Evolutionary conservation across 2,888 invertebrate species (phyloP), one percentile per base, ranked within the genome.

Genomic region (Euphydryas editha): DNA sequence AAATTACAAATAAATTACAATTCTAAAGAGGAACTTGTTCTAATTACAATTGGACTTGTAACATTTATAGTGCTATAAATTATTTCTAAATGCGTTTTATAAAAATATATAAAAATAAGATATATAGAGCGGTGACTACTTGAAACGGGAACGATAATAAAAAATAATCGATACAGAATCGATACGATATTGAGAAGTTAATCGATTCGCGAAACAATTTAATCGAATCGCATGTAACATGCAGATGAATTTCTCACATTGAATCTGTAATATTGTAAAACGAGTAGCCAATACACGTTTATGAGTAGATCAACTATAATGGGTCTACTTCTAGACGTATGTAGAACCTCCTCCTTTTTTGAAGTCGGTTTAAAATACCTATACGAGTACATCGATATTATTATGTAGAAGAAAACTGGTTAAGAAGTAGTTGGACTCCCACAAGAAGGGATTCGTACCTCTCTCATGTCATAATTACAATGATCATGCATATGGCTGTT

Each of bases 171-270:
- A 84, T 83, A 75, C 80, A 81, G 77, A 82, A 84, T 85, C 86
- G 87, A 84, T 84, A 80, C 79, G 75, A 79, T 83, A 85, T 79
- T 83, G 81, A 82, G 79, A 79, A 77, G 83, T 87, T 90, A 90
- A 90, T 90, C 89, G 90, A 90, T 88, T 87, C 85, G 86, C 80
- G 82, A 88, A 89, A 88, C 90, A 87, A 88, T 90, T 90, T 89
- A 85, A 85, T 86, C 84, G 80, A 78, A 81, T 79, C 78, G 84
- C 83, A 82, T 79, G 82, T 83, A 76, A 76, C 72, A 85, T 87
- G 87, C 81, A 86, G 81, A 88, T 87, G 81, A 83, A 81, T 74
- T 83, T 87, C 80, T 81, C 81, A 81, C 78, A 79, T 79, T 76
- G 73, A 74, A 46, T 72, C 49, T 66, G 56, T 68, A 54, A 30